Evolutionary conservation across 2,797 vertebrate species (phyloP).

Genomic region (Cetoscarus ocellatus): DNA sequence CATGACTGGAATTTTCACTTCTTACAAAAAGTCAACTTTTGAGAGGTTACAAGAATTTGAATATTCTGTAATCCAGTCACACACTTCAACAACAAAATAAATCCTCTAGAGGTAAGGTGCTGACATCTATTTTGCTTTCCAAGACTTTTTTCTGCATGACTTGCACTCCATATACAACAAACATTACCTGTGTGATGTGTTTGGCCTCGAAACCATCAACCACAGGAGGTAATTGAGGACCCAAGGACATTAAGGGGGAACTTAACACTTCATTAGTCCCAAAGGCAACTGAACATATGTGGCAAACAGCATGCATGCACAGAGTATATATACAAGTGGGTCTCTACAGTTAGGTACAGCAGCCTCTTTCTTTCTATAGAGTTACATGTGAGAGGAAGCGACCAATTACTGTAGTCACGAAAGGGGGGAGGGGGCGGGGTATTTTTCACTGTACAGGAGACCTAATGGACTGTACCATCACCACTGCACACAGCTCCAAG

Average conservation of each 20-base stretch:
- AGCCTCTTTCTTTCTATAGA: constrained; percentile 73
- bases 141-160: constrained; percentile 14
- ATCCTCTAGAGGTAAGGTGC: not conserved
- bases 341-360: constrained; percentile 67
- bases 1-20: not conserved
- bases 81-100: not conserved
- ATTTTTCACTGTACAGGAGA: constrained; percentile 51
- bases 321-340: constrained; percentile 56
- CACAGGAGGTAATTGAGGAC: constrained; percentile 48
- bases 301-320: constrained; percentile 45
- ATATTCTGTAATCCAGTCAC: not conserved
- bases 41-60: not conserved
- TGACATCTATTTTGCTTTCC: constrained; percentile 23
- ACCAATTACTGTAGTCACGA: constrained; percentile 74
- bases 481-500: constrained; percentile 39
- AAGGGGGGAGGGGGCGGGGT: constrained; percentile 42
- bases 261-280: constrained; percentile 68
- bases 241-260: constrained; percentile 51
- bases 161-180: constrained; percentile 35
- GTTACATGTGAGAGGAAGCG: constrained; percentile 76
- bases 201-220: constrained; percentile 55
- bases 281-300: constrained; percentile 62
- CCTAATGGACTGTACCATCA: constrained; percentile 70
- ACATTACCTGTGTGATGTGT: constrained; percentile 51
- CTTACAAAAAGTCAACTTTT: not conserved